Conservation (phyloP, 1,140 invertebrate species). For the Zaprionus taronus region DNA sequence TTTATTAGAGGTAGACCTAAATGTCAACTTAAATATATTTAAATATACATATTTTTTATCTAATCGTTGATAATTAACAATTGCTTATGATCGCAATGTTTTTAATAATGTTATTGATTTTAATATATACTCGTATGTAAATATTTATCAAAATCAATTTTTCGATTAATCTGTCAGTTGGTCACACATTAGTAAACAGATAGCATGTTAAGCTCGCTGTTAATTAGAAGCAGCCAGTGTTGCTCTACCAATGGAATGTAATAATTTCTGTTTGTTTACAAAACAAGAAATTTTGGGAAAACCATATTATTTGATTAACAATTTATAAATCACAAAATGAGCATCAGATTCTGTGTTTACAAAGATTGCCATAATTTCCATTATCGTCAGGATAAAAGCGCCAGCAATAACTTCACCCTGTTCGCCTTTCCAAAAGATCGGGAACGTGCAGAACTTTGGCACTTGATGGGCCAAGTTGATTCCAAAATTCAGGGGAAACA, state of each 20-base stretch:
- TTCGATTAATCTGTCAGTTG: background rate
- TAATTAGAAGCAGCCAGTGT: background rate
- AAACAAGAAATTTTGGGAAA: background rate
- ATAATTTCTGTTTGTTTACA: background rate
- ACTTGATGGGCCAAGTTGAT: slow-evolving; percentile 50
- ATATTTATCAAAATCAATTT: background rate
- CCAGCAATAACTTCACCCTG: slow-evolving; percentile 38
- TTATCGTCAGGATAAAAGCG: slow-evolving; percentile 8
- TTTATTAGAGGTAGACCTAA: no score
- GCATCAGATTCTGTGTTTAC: slow-evolving; percentile 57
- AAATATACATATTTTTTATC: no score
- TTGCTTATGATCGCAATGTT: no score
- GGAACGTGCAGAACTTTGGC: slow-evolving; percentile 57
- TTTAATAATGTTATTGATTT: background rate
- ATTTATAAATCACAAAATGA: slow-evolving; percentile 38
- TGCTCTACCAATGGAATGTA: background rate
- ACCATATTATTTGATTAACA: slow-evolving; percentile 4
- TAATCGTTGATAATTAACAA: no score
- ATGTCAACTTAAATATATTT: no score
- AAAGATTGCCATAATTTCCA: slow-evolving; percentile 66
- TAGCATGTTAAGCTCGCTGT: background rate
- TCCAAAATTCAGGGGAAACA: slow-evolving; percentile 44
- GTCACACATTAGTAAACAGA: background rate
- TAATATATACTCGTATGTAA: background rate
- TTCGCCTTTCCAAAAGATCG: slow-evolving; percentile 71